A percentile compares a stretch with the other conserved stretches of the same genome.
Evolutionary conservation across 2,113 vertebrate genomes (phyloP).

Genomic region (Egretta garzetta): DNA sequence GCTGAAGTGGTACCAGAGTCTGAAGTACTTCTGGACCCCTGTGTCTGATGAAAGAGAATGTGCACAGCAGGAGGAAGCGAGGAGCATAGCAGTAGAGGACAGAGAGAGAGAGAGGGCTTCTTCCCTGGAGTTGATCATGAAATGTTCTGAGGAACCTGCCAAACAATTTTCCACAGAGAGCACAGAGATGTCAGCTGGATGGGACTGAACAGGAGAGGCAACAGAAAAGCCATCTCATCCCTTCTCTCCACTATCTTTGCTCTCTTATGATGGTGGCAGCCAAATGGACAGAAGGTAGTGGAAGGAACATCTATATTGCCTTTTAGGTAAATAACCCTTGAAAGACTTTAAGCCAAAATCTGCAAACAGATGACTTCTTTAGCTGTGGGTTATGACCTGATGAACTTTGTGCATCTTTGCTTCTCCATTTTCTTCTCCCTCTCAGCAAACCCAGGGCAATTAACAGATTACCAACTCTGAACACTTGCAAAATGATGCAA

Average conservation of each 20-base stretch:
- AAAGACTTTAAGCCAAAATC: not conserved
- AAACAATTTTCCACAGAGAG: not conserved
- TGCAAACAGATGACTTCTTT: not conserved
- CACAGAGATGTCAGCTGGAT: not conserved
- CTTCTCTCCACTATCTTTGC: not conserved
- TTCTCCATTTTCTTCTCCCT: not conserved
- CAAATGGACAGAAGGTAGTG: not conserved
- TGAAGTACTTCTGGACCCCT: not conserved
- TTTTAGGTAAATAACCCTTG: not conserved
- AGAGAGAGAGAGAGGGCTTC: not conserved
- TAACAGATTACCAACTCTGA: not conserved
- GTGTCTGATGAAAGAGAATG: not conserved
- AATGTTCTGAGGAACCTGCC: not conserved
- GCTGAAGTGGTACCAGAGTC: not conserved
- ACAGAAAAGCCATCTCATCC: not conserved
- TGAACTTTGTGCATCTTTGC: not conserved
- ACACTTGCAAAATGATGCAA: not conserved
- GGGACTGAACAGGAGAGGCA: not conserved
- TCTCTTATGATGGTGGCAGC: not conserved
- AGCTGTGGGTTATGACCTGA: not conserved
- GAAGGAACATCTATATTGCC: not conserved
- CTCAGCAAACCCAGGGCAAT: not conserved
- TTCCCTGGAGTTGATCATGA: not conserved
- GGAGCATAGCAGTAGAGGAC: not conserved
- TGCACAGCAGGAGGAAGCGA: rapidly evolving